Evolutionary conservation across 2,113 vertebrate species (phyloP).

Genomic region (Acrocephalus arundinaceus): DNA sequence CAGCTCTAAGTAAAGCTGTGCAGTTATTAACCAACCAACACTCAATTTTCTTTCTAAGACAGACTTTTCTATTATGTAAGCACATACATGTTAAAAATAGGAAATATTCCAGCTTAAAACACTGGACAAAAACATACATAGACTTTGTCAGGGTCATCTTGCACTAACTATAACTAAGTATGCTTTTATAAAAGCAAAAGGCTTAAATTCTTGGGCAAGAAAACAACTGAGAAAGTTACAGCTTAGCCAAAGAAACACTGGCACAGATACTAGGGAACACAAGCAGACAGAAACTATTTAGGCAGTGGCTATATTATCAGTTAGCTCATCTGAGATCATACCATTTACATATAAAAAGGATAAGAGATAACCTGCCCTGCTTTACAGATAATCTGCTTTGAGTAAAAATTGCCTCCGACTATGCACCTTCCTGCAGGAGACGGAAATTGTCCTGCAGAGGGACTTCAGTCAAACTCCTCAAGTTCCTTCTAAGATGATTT

Average conservation of each 20-base stretch:
- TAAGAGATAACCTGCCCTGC: background rate
- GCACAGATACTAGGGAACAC: background rate
- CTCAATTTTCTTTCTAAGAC: background rate
- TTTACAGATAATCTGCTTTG: background rate
- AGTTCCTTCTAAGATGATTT: background rate
- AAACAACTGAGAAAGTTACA: background rate
- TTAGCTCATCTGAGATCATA: background rate
- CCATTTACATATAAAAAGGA: background rate
- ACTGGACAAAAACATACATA: fast-evolving
- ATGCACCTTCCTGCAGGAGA: background rate
- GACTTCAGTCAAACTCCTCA: background rate
- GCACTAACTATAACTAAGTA: background rate
- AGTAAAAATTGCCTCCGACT: background rate
- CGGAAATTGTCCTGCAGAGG: background rate
- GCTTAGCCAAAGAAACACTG: background rate
- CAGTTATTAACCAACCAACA: background rate
- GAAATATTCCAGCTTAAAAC: background rate
- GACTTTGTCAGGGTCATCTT: background rate
- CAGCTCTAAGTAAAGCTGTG: background rate
- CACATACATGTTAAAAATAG: background rate
- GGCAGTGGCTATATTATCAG: background rate
- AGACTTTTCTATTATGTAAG: background rate
- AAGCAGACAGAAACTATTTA: background rate
- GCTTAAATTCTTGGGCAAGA: background rate
- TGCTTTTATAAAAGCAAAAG: background rate